Evolutionary conservation across 2,797 vertebrate species (phyloP).

Genomic region (Squalus acanthias): DNA sequence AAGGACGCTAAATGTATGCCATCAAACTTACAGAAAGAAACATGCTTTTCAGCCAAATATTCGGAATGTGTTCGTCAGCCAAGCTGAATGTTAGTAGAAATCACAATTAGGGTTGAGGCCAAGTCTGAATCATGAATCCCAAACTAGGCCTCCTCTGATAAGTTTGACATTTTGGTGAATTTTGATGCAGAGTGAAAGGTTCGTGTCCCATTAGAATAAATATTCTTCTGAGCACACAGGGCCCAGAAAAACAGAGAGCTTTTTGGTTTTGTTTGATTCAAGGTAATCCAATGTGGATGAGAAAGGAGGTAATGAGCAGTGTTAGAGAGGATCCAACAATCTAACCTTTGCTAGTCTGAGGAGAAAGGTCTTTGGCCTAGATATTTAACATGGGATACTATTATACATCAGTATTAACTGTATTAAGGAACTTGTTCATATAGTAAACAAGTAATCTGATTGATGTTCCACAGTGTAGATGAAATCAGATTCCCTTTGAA

Average conservation of each 20-base stretch:
- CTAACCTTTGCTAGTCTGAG: neutral
- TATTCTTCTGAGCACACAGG: neutral
- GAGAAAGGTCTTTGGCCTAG: neutral
- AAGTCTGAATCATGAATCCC: neutral
- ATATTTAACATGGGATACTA: neutral
- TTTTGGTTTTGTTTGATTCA: neutral
- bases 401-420: neutral
- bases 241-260: neutral
- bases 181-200: neutral
- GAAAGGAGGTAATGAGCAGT: neutral
- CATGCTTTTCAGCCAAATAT: neutral
- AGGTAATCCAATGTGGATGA: neutral
- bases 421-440: neutral
- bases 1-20: neutral
- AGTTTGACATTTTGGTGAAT: neutral
- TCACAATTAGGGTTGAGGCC: neutral
- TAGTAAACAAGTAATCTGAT: neutral
- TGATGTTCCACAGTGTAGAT: neutral
- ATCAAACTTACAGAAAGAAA: neutral
- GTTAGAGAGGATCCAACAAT: neutral
- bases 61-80: neutral
- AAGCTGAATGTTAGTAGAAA: neutral
- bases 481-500: neutral
- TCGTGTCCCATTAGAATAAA: neutral
- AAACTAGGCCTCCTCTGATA: neutral